phyloP scores from a whole-genome alignment of 2,797 vertebrate species.

The Liasis olivaceus region DNA sequence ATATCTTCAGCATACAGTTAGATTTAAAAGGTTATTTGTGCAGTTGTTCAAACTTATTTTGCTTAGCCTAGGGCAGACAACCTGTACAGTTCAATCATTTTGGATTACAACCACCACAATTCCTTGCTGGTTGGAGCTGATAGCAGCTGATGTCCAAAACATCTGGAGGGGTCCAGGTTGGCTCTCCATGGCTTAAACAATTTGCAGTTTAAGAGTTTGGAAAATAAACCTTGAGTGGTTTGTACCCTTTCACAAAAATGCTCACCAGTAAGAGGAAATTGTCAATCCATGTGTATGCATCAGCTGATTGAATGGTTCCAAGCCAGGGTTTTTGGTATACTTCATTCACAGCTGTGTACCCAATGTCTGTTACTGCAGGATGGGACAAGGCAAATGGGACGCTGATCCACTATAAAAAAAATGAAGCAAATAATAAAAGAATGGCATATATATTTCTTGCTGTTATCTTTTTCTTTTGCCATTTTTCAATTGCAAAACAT shows the following conservation, averaged over 20 bases:
- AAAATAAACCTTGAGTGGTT: slow-evolving; percentile 12
- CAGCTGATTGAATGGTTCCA: slow-evolving; percentile 78
- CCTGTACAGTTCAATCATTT: not conserved
- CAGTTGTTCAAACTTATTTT: not conserved
- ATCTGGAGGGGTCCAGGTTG: not conserved
- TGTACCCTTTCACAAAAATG: slow-evolving; percentile 21
- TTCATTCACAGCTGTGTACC: slow-evolving; percentile 83
- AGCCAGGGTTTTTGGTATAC: slow-evolving; percentile 92
- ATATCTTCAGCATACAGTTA: slow-evolving; percentile 25
- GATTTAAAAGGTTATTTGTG: slow-evolving; percentile 33
- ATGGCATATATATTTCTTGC: not conserved
- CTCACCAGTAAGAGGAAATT: slow-evolving; percentile 89
- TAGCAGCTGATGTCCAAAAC: not conserved
- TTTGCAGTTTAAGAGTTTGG: not conserved
- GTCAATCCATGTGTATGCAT: slow-evolving; percentile 91
- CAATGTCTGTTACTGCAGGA: slow-evolving; percentile 90
- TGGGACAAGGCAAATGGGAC: slow-evolving; percentile 93
- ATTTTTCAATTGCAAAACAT: slow-evolving; percentile 8
- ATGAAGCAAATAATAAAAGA: not conserved
- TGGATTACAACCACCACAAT: not conserved
- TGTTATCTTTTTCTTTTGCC: not conserved
- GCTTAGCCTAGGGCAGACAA: not conserved
- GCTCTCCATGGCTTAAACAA: not conserved
- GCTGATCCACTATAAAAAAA: slow-evolving; percentile 89
- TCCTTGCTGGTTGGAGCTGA: not conserved